Conservation (phyloP, 2,113 vertebrate species). For the Eolophus roseicapilla region DNA sequence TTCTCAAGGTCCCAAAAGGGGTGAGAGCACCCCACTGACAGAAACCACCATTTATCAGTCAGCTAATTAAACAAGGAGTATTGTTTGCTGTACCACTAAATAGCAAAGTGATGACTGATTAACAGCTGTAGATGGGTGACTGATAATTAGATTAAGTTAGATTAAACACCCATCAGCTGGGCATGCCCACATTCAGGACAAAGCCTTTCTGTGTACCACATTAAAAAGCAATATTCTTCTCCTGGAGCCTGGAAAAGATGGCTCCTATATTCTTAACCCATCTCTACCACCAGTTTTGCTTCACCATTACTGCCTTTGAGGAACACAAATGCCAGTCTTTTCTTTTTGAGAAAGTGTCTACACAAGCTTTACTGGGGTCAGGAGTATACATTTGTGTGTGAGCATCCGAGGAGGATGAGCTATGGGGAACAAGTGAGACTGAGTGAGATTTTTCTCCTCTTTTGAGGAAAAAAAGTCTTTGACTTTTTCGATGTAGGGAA, state of each 20-base stretch:
- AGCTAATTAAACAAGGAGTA: not conserved
- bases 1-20: not conserved
- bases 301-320: not conserved
- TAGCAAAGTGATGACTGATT: not conserved
- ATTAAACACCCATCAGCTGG: not conserved
- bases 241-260: not conserved
- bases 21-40: not conserved
- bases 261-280: not conserved
- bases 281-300: not conserved
- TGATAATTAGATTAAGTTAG: not conserved
- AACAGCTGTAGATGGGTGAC: not conserved
- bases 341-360: not conserved
- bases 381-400: fast-evolving
- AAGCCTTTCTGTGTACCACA: not conserved
- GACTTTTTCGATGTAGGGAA: not conserved
- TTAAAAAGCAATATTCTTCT: not conserved
- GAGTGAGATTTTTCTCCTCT: not conserved
- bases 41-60: not conserved
- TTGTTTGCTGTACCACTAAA: not conserved
- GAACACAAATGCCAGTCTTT: not conserved
- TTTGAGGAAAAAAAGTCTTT: not conserved
- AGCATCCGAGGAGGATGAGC: not conserved
- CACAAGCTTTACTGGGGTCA: not conserved
- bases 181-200: too few relatives aligned
- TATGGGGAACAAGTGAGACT: not conserved